Base-by-base conservation (phyloP, 2,888 invertebrate genomes). In the Bombylius discolor region DNA sequence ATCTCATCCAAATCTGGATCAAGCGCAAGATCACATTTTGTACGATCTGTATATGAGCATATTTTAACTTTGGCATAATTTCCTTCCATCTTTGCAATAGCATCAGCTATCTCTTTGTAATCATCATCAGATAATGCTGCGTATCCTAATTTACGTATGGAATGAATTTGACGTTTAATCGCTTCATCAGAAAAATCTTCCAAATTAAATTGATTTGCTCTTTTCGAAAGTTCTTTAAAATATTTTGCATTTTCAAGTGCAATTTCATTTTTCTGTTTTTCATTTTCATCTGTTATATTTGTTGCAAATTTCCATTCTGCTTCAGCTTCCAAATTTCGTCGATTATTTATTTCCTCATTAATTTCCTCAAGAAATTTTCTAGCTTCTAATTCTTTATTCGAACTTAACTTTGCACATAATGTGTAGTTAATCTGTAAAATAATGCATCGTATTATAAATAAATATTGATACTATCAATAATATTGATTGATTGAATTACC, bases 41-140 rank as follows among this genome's bases (percentile, higher is more conserved):
- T 72, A 0, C 68, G 65, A 60, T 86, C 74, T 46, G 79, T 79
- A 63, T 73, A 87, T n/a, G 81, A 81, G 65, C 89, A 90, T 23
- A 90, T 81, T 70, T 85, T 89, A 0, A 88, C 82, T 12, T 81
- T 89, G 0, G 87, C 83, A 66, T 86, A 90, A 61, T 84, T 84
- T 0, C 82, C 78, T 65, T 85, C 80, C 90, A 91, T 90, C 7
- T 82, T 79, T 0, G 83, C 82, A 4, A 84, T 76, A 0, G 80
- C 77, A 62, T 80, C 78, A 67, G 82, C 79, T 45, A 83, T 75
- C 54, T 78, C 76, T 58, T 79, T 79, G 64, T 79, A 81, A 63
- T 83, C 81, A 14, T 83, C 80, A 63, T 84, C 84, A 0, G 85
- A 79, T 23, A 93, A 72, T 0, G 87, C 88, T 0, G 86, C 79